Evolutionary conservation across 2,888 invertebrate genomes (phyloP).

Genomic region (Seira ritae): DNA sequence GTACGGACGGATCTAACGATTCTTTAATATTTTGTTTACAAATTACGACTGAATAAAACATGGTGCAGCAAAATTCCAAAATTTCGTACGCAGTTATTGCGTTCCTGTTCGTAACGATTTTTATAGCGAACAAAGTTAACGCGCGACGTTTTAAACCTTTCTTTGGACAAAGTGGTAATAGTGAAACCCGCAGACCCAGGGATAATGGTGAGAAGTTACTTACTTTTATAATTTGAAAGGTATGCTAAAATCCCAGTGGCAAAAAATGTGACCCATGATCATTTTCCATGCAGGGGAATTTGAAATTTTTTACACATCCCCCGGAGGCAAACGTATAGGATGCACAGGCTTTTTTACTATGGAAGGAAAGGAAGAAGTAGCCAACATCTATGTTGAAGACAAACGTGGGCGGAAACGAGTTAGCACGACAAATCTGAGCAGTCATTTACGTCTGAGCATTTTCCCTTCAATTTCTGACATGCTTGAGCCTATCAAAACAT

Average conservation of each 20-base stretch:
- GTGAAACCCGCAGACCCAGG: constrained; percentile 24
- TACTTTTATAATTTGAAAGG: neutral
- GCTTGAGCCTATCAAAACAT: constrained; percentile 29
- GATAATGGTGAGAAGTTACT: constrained; percentile 38
- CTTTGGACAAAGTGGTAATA: neutral
- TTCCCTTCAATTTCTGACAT: constrained; percentile 37
- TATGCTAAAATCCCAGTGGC: too few relatives aligned
- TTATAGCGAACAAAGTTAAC: constrained; percentile 11
- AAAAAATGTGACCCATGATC: too few relatives aligned
- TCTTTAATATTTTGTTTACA: too few relatives aligned
- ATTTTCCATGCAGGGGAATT: constrained; percentile 36
- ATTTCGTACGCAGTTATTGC: neutral
- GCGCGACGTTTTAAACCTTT: constrained; percentile 26
- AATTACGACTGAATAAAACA: too few relatives aligned
- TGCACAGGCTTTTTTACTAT: constrained; percentile 44
- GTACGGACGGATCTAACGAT: too few relatives aligned
- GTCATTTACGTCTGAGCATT: constrained; percentile 30
- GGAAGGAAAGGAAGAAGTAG: constrained; percentile 51
- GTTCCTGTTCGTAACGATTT: constrained; percentile 4
- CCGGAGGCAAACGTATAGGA: constrained; percentile 50
- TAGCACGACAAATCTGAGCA: constrained; percentile 29
- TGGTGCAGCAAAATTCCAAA: constrained; percentile 27
- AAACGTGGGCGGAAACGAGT: constrained; percentile 37
- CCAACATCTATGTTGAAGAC: constrained; percentile 46
- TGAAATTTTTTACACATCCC: constrained; percentile 42